Base-by-base conservation (phyloP, 1,140 invertebrate species). In the Pachyrhynchus sulphureomaculatus region DNA sequence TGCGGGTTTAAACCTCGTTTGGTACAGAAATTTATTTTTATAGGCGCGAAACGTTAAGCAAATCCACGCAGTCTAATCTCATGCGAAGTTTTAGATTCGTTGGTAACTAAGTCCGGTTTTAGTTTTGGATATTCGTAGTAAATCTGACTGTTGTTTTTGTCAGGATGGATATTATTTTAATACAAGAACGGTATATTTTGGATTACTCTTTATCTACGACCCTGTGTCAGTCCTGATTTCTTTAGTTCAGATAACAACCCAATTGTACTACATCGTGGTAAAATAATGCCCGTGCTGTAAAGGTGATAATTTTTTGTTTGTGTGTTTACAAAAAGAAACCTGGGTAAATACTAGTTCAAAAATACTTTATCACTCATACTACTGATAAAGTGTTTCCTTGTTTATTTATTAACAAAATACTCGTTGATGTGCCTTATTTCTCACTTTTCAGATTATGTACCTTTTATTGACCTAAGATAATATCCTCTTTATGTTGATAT, bases 401-500 rank as follows among this genome's bases (percentile, higher is more conserved):
- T 62, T 62, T 62, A 44, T 53, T 39, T 44, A 48, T 54, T 32
- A 44, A 62, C 51, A 62, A 62, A 54, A 62, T 54, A 53, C 41
- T 55, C 44, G 60, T 53, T 56, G 42, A 48, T 55, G 52, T 41
- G 53, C 26, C 39, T 55, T 48, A 44, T 62, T 56, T 52, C 60
- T 51, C 33, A 29, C 39, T 47, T 48, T 56, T 49, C 23, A 62
- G 60, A 62, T 62, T 55, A 62, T 36, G 47, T 55, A 56, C 60
- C 60, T 62, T 62, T 62, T 62, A 44, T 62, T 55, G 51, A 62
- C 60, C 53, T 17, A 49, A 62, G 60, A 62, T 62, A 62, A 62
- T 62, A 21, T 32, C 42, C 45, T 53, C 52, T 62, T 62, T 62
- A 62, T 62, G 26, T 56, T 49, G 51, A 56, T 62, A 62, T 62